Base-by-base conservation (phyloP, 2,113 vertebrate species). In the Meriones unguiculatus region DNA sequence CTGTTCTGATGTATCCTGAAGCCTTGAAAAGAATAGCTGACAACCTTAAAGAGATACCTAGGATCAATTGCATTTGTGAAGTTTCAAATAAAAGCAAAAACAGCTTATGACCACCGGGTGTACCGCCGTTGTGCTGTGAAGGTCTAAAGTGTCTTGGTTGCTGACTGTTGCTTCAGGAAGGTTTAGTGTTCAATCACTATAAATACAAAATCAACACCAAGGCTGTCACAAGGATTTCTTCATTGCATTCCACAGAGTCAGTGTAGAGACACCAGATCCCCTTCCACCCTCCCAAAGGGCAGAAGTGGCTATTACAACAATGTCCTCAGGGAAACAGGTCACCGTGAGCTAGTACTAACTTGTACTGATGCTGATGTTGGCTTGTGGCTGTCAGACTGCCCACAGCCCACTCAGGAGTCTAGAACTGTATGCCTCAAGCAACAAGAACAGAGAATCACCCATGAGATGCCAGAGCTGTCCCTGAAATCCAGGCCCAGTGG, bases 311-410 rank as follows among this genome's bases (percentile, higher is more conserved):
- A 24, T n/a, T 17, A 30, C 22, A 25, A 38, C 9, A 14, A 0
- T 2, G 30, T 46, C 25, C 14, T 25, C n/a, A 24, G 59, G 86
- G 64, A 84, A 82, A 20, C 1, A 7, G n/a, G n/a, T 24, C 64
- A 18, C 46, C 2, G 0, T 5, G 35, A 30, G 15, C 2, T 8
- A 4, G 10, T 4, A 25, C 12, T 18, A 20, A 22, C 22, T 12
- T 76, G 52, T 38, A 46, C 72, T 35, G 18, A 52, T 11, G 2
- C 73, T 17, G 14, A 25, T 14, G 5, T 46, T 41, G 7, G 72
- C 38, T 32, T 46, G 41, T 22, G 25, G 6, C 69, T 46, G 1
- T 5, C 75, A 50, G 24, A 41, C 11, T 77, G 38, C 73, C 20
- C 38, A 46, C 22, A 64, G 0, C 8, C 62, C 28, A 24, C 22